phyloP scores from a whole-genome alignment of 2,113 vertebrate species.

The Colius striatus region DNA sequence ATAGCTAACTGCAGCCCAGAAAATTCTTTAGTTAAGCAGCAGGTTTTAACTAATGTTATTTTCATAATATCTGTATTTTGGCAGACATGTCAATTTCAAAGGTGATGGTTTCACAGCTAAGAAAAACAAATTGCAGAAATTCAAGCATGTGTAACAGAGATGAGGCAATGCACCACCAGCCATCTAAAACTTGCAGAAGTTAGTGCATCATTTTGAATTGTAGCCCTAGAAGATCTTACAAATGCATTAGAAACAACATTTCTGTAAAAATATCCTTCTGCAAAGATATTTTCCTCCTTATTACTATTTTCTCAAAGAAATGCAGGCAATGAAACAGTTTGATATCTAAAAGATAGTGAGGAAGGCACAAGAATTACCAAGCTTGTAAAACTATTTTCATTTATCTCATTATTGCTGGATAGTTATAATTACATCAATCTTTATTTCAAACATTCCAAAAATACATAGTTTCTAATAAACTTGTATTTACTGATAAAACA shows the following conservation, averaged over 20 bases:
- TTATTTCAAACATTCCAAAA: not conserved
- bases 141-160: not conserved
- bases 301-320: not conserved
- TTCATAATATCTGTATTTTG: not conserved
- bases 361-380: not conserved
- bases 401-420: not conserved
- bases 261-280: not conserved
- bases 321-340: not conserved
- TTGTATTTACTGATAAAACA: not conserved
- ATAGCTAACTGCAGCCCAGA: not conserved
- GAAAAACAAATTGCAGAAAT: not conserved
- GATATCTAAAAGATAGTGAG: not conserved
- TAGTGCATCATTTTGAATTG: not conserved
- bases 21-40: not conserved
- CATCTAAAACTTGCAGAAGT: not conserved
- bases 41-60: not conserved
- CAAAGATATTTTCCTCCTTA: too few species aligned
- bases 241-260: not conserved
- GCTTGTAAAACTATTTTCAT: not conserved
- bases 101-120: not conserved
- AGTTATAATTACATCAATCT: not conserved
- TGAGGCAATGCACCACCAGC: not conserved
- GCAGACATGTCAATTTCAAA: not conserved
- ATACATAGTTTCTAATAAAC: accelerated
- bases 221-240: not conserved